Evolutionary conservation across 2,797 vertebrate genomes (phyloP).

Genomic region (Gastrophryne carolinensis): DNA sequence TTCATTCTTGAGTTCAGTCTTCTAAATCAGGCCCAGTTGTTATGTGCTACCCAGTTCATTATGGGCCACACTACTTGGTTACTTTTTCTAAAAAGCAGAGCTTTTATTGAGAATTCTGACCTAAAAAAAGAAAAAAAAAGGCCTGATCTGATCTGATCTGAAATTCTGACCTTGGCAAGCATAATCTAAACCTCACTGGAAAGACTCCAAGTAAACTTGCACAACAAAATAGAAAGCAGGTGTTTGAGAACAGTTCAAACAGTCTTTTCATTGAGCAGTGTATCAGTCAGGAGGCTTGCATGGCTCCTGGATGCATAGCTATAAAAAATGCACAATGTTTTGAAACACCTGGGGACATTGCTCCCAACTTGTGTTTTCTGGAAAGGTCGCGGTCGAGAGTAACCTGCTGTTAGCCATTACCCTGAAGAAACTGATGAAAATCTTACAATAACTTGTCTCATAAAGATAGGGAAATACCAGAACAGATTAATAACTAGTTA

Average conservation of each 20-base stretch:
- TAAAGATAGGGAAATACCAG: constrained; percentile 50
- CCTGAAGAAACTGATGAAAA: constrained; percentile 49
- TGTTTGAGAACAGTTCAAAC: constrained; percentile 46
- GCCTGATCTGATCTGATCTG: constrained; percentile 18
- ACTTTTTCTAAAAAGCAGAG: too few relatives aligned
- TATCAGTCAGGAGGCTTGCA: constrained; percentile 32
- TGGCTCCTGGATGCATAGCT: constrained; percentile 47
- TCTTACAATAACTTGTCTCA: constrained; percentile 52
- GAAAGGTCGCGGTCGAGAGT: constrained; percentile 40
- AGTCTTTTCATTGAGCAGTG: constrained; percentile 42
- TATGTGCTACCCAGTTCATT: too few relatives aligned
- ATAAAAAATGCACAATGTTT: constrained; percentile 49
- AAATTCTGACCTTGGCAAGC: constrained; percentile 34
- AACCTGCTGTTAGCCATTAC: constrained; percentile 52
- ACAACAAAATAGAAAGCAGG: constrained; percentile 51
- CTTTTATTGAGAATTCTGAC: too few relatives aligned
- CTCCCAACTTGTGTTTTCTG: constrained; percentile 44
- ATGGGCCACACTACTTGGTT: too few relatives aligned
- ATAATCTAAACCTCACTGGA: constrained; percentile 45
- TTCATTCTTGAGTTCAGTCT: too few relatives aligned
- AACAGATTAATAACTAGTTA: constrained; percentile 48
- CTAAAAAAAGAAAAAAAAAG: neutral
- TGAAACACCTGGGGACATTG: constrained; percentile 49
- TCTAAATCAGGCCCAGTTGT: too few relatives aligned
- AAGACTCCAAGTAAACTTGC: constrained; percentile 47